phyloP scores from a whole-genome alignment of 2,888 invertebrate species.

The Drosophila planitibia region DNA sequence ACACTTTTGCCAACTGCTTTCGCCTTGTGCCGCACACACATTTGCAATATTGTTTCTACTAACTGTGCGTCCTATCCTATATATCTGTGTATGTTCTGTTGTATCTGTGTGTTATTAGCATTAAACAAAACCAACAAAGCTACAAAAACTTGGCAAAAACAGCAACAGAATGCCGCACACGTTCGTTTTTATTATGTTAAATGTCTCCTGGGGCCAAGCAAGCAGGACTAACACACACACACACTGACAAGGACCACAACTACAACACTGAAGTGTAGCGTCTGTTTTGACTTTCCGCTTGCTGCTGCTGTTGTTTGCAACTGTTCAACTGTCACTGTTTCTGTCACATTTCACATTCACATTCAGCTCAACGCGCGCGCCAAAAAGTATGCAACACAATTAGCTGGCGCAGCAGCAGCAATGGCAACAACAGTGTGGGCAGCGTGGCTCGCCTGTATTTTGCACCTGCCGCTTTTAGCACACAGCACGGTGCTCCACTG shows the following conservation, averaged over 20 bases:
- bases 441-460: neutral
- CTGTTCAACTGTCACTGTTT: conserved; percentile 74
- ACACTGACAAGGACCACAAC: conserved; percentile 22
- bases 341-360: conserved; percentile 76
- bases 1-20: conserved; percentile 80
- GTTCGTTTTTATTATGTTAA: conserved; percentile 81
- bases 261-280: conserved; percentile 47
- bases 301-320: conserved; percentile 46
- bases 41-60: conserved; percentile 71
- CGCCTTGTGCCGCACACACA: conserved; percentile 60
- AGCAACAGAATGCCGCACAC: conserved; percentile 74
- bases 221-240: conserved; percentile 30
- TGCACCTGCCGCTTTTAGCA: conserved; percentile 63
- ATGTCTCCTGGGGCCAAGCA: conserved; percentile 77
- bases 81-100: conserved; percentile 20
- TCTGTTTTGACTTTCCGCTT: conserved; percentile 42
- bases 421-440: neutral
- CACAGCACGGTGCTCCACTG: conserved; percentile 78
- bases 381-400: conserved; percentile 71
- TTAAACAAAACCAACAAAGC: conserved; percentile 61
- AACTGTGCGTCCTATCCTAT: conserved; percentile 35
- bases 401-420: conserved; percentile 17
- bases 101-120: conserved; percentile 70
- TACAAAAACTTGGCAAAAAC: conserved; percentile 59
- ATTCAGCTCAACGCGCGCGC: conserved; percentile 63